Evolutionary conservation across 2,888 invertebrate species (phyloP), one percentile per base, ranked within the genome.

Genomic region (Eupithecia vulgata): DNA sequence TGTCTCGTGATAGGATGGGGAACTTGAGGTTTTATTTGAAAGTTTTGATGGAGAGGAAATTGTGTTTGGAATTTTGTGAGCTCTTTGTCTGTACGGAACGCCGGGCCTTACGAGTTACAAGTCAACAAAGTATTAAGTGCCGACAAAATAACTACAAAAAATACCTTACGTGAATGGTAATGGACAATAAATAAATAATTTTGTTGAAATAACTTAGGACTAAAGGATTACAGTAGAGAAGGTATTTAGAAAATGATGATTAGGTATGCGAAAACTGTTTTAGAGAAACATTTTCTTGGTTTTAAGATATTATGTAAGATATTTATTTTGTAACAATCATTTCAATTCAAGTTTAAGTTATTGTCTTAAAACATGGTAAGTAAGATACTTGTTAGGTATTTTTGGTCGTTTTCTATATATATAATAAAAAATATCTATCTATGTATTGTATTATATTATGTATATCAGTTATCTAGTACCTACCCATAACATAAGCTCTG

Each of bases 1-100:
- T 84, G 89, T 87, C 89, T 86, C 80, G 83, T 88, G 86, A 89
- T 89, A 87, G 85, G 86, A 87, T 80, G 81, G 77, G 75, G 66
- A 75, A 72, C 61, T 68, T 75, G 48, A 64, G 67, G 68, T 52
- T 68, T 68, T 71, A 57, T 73, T 66, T 25, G 42, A 57, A 68
- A 68, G 45, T 72, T 52, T 74, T 72, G 61, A 67, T 74, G 67
- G 66, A 71, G 40, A 65, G 40, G 40, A 65, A 65, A 65, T 65
- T 25, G 65, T 65, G 4, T 30, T 62, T 35, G 30, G 17, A 35
- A 62, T 30, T 62, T 61, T 10, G 21, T n/a, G 21, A 52, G 52
- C n/a, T 30, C 59, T 25, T 25, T 59, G 59, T 25, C 61, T 45
- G 3, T 10, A 52, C 10, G 48, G 8, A 52, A 21, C n/a, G 21